phyloP scores from a whole-genome alignment of 2,113 vertebrate species.

The Macrotis lagotis region DNA sequence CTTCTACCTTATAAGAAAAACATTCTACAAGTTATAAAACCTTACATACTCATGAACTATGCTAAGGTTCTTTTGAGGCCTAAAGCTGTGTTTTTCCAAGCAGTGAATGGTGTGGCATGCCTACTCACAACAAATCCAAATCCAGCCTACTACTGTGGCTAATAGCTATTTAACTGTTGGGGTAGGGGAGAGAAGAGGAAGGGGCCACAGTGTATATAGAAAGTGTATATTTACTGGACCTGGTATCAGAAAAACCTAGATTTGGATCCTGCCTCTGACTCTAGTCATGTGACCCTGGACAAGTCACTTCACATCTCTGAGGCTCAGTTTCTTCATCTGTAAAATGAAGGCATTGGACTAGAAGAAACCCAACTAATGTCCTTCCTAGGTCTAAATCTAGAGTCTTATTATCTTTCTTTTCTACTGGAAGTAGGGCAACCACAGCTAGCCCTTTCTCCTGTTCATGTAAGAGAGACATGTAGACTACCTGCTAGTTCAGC shows the following conservation, averaged over 20 bases:
- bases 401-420: conserved; percentile 3
- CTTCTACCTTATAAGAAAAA: neutral
- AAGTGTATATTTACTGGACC: no score
- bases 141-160: neutral
- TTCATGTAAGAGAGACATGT: neutral
- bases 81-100: neutral
- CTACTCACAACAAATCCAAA: neutral
- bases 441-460: neutral
- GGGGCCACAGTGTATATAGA: neutral
- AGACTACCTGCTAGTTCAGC: conserved; percentile 12
- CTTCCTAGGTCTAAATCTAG: neutral
- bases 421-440: neutral
- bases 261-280: neutral
- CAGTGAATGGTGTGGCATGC: conserved; percentile 17
- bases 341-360: no score
- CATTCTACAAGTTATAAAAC: conserved; percentile 1
- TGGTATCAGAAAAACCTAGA: neutral
- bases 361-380: neutral
- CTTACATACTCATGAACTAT: conserved; percentile 41
- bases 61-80: neutral
- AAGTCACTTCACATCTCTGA: neutral
- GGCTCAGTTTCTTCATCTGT: neutral
- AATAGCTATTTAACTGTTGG: neutral
- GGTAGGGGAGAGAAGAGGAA: neutral
- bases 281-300: neutral